Conservation (phyloP, 2,888 invertebrate species). For the Ferdinandea cuprea region DNA sequence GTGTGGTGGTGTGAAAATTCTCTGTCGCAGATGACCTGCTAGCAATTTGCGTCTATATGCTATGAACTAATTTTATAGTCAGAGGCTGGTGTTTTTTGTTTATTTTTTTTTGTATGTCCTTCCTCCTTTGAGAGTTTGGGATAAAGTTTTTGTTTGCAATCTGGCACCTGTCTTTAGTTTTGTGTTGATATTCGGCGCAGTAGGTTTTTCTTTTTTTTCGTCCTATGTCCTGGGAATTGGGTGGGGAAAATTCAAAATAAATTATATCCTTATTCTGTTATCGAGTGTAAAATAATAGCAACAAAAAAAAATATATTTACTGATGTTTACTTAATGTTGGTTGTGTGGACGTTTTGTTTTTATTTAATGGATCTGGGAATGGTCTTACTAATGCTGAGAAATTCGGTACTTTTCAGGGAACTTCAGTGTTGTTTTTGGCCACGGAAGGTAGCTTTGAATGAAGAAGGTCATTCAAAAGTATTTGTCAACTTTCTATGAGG, state of each 20-base stretch:
- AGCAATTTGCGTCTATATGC: slow-evolving; percentile 32
- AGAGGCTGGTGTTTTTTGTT: not conserved
- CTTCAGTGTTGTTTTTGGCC: not conserved
- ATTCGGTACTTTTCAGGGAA: slow-evolving; percentile 36
- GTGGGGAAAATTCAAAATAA: slow-evolving; percentile 30
- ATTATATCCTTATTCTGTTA: slow-evolving; percentile 30
- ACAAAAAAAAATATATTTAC: not conserved
- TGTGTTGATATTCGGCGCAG: slow-evolving; percentile 7
- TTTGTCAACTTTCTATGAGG: no score
- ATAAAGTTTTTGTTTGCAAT: slow-evolving; percentile 45
- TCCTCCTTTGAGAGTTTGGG: slow-evolving; percentile 8
- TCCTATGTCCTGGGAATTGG: no score
- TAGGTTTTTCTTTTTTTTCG: not conserved
- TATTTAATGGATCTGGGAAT: slow-evolving; percentile 50
- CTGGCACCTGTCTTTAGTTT: slow-evolving; percentile 35
- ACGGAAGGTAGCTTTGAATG: not conserved
- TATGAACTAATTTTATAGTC: slow-evolving; percentile 35
- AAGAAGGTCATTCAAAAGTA: not conserved
- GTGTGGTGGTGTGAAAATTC: slow-evolving; percentile 23
- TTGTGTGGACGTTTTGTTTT: not conserved
- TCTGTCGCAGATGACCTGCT: slow-evolving; percentile 60
- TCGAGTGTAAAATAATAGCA: no score
- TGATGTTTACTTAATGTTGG: slow-evolving; percentile 5
- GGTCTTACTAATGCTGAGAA: slow-evolving; percentile 49
- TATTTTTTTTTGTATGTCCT: not conserved